Evolutionary conservation across 2,113 vertebrate species (phyloP), one percentile per base, ranked within the genome.

Genomic region (Triplophysa tibetana): DNA sequence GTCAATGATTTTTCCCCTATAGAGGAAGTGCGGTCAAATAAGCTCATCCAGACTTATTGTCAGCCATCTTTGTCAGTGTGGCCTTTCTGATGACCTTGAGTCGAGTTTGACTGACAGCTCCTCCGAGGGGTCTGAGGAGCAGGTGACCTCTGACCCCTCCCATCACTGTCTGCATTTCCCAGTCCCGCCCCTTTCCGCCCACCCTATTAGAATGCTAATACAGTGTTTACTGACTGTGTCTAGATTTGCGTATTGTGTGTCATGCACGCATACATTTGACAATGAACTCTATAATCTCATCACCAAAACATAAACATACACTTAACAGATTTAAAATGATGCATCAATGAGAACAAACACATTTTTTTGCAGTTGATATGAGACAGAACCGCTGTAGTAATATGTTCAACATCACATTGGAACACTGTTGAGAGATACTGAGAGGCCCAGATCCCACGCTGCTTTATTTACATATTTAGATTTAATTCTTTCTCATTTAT

Each of bases 181-280:
- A 85, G 87, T 85, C 87, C 89, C 85, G 75, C 90, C 90, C 86
- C 86, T 83, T 85, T 90, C 87, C 91, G 86, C 89, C 84, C 81
- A 85, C 83, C 79, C 91, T 87, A 93, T 94, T 94, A 92, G 88
- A 92, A 90, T 95, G 94, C 92, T 93, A 92, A 95, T 95, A 88
- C 90, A 90, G 87, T 87, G 88, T 95, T 94, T 93, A 91, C 93
- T 92, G 92, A 94, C 91, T 92, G 87, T 61, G 81, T 84, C 66
- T 21, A 48, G 52, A 62, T 90, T 92, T 92, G 92, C 92, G 91
- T 8, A 92, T 88, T 50, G 62, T 48, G 61, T 24, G 67, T 41
- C 62, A 26, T 24, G 43, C 4, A 24, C 89, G 93, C 91, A 82
- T 38, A 88, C 77, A 85, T 87, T 90, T 92, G 90, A 88, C 89